Evolutionary conservation across 2,888 invertebrate species (phyloP), one percentile per base, ranked within the genome.

Genomic region (Colletes collaris): DNA sequence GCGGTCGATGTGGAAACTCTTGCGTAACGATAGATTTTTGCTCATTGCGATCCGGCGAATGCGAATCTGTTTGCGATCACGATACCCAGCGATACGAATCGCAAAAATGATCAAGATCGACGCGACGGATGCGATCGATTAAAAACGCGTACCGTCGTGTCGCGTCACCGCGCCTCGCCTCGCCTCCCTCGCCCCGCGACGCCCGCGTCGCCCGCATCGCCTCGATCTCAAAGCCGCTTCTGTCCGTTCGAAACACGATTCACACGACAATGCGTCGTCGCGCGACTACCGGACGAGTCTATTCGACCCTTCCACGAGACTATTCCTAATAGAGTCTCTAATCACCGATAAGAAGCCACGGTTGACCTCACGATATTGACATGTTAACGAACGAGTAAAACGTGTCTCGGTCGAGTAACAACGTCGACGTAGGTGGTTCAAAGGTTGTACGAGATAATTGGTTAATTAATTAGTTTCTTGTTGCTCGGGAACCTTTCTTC

Each of bases 301-400:
- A 71, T 81, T 64, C 64, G 58, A 49, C 66, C 37, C 8, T 35
- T 67, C 46, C 19, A 53, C 40, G 35, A 64, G 59, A 16, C 50
- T 19, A 73, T 79, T 56, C 59, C 70, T 27, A 68, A 81, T 82
- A 75, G 86, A 55, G 52, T 76, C 81, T 13, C 79, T 76, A 86
- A 86, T 84, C 59, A 81, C 69, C 44, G 77, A 86, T 86, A 77
- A 83, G 76, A 85, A 89, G 85, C 85, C 86, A 85, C 85, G 86
- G 82, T 92, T 92, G 89, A 92, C 91, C 92, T 74, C 86, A 70
- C 79, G 81, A 75, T 88, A 90, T 91, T 90, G 90, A 88, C 90
- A 83, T 88, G 84, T 91, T 90, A 88, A 91, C 89, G 87, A 87
- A 83, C 81, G 87, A 35, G 87, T 84, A 71, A 72, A 74, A 68